Evolutionary conservation across 2,113 vertebrate species (phyloP), one percentile per base, ranked within the genome.

Genomic region (Melanostigma gelatinosum): DNA sequence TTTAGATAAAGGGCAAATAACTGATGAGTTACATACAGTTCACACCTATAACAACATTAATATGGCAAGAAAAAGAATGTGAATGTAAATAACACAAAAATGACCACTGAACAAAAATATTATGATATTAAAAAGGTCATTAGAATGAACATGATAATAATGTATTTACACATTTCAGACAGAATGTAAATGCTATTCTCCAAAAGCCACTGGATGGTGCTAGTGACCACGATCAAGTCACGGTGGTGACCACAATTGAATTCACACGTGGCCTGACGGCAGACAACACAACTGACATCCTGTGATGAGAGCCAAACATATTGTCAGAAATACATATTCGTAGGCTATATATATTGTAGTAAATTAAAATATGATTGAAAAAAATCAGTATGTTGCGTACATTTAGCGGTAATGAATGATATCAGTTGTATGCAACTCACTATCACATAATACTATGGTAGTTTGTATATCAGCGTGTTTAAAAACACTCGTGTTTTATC

Each of bases 141-240:
- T 81, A 83, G 44, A 46, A 83, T 81, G 61, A 77, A 82, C 27
- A 66, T 79, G 50, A 82, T 87, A 88, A 71, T 76, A 64, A 93
- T 91, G 82, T 93, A 93, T 92, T 83, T 92, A 94, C 93, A 93
- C 12, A 3, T 60, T 82, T 78, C 60, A 78, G 61, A 84, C 32
- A 16, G 62, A 69, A 73, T 36, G 32, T 44, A 89, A 85, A 87
- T 75, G 72, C 77, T 76, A 52, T 79, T 87, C 63, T 61, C 80
- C 27, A 80, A 83, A 88, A 87, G 84, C 92, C 93, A 94, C 92
- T 84, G 72, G 92, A 88, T 86, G 92, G 92, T 75, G 87, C 90
- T 88, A 88, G 84, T 85, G 92, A 92, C 87, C 89, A 85, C 54
- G 52, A 57, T 55, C 40, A 83, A 79, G 82, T 84, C 77, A 81